Conservation (phyloP, 1,140 invertebrate genomes). For the Anagrus nilaparvatae region DNA sequence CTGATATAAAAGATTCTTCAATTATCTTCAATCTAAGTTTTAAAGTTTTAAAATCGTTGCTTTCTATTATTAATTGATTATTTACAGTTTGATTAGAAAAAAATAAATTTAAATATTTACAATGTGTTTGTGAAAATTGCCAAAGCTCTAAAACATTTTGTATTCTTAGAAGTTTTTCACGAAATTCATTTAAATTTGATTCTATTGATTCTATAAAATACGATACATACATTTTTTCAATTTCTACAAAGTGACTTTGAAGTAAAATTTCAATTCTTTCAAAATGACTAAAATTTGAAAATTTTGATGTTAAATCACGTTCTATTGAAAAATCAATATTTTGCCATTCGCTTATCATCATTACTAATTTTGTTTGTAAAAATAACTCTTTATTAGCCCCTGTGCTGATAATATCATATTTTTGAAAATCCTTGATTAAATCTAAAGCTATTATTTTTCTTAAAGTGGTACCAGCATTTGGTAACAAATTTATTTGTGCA, state of each 20-base stretch:
- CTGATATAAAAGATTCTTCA: slow-evolving; percentile 37
- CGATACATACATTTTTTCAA: slow-evolving; percentile 57
- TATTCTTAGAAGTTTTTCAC: slow-evolving; percentile 42
- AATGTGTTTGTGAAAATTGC: slow-evolving; percentile 46
- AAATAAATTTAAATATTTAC: slow-evolving; percentile 51
- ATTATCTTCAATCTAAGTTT: slow-evolving; percentile 21
- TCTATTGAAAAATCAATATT: slow-evolving; percentile 41
- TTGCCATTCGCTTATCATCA: slow-evolving; percentile 57
- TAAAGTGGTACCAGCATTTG: slow-evolving; percentile 54
- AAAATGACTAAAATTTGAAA: slow-evolving; percentile 43
- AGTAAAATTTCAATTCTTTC: slow-evolving; percentile 53
- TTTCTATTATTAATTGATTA: slow-evolving; percentile 53
- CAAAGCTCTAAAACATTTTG: slow-evolving; percentile 51
- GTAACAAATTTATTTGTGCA: slow-evolving; percentile 52
- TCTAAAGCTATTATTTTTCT: slow-evolving; percentile 50
- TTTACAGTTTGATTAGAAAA: slow-evolving; percentile 56
- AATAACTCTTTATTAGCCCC: slow-evolving; percentile 57
- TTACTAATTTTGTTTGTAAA: slow-evolving; percentile 47
- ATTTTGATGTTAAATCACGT: slow-evolving; percentile 39
- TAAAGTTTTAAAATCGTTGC: slow-evolving; percentile 32
- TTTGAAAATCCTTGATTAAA: slow-evolving; percentile 49
- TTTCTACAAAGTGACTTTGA: slow-evolving; percentile 56
- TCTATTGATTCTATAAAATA: slow-evolving; percentile 58
- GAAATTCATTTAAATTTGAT: slow-evolving; percentile 47
- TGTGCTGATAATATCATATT: slow-evolving; percentile 54